These are phyloP conservation scores for Drosophila bocki DNA, from an alignment of 1,140 invertebrate genomes.

Conservation along the genomic window DNA sequence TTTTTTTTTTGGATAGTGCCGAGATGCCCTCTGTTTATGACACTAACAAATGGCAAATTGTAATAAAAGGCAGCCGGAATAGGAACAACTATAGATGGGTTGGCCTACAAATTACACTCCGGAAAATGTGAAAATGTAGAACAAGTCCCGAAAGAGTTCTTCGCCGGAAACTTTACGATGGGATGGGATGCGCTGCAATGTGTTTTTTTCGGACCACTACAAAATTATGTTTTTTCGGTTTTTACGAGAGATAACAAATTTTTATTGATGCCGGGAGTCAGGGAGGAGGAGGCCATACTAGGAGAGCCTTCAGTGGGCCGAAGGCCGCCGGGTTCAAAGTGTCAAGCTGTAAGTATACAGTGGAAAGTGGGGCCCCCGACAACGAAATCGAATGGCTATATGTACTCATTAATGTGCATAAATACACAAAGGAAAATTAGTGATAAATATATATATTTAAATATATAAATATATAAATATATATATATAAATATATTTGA, in stretches of 20 bases:
- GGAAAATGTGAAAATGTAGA: conserved; percentile 46
- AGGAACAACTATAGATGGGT: conserved; percentile 19
- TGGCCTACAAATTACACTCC: conserved; percentile 45
- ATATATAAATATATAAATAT: too few species aligned
- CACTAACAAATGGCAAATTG: conserved; percentile 73
- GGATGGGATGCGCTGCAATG: conserved; percentile 32
- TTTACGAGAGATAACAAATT: conserved; percentile 77
- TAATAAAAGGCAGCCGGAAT: conserved; percentile 57
- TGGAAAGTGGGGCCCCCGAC: conserved; percentile 53
- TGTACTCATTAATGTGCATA: conserved; percentile 15
- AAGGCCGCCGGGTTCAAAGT: conserved; percentile 69
- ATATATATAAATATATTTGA: too few species aligned
- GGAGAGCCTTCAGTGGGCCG: conserved; percentile 41
- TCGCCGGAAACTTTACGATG: conserved; percentile 27
- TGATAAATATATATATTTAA: too few species aligned
- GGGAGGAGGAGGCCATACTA: conserved; percentile 7
- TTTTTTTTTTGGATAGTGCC: conserved; percentile 8
- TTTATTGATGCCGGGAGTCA: conserved; percentile 53
- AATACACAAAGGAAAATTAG: background rate
- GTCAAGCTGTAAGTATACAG: conserved; percentile 50
- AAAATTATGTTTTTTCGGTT: conserved; percentile 65
- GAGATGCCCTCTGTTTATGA: conserved; percentile 53
- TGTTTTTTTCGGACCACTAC: conserved; percentile 60
- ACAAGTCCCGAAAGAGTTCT: conserved; percentile 66
- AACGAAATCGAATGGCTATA: conserved; percentile 43